Base-by-base conservation (phyloP, 2,113 vertebrate species). In the Fregetta grallaria region DNA sequence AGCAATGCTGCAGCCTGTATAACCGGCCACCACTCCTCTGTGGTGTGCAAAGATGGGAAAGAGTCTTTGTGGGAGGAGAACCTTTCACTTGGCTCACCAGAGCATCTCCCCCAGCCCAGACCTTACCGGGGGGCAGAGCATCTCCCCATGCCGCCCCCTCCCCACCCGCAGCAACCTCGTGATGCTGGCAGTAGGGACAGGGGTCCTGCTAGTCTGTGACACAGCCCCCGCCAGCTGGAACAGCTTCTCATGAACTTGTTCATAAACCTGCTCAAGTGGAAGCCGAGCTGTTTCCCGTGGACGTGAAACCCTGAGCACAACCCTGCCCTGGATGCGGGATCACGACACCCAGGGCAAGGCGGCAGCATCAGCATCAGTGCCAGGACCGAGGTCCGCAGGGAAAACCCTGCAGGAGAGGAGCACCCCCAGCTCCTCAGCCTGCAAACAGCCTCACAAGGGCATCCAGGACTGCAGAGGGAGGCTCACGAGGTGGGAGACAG, bases 41-140 rank as follows among this genome's bases (percentile, higher is more conserved):
- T 0, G 0, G 4, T 26, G 7, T 29, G 9, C 32, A 38, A 18
- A 42, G 55, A 15, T 1, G 3, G 49, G 19, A 34, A 55, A 80
- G 13, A 53, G 40, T 52, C 58, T n/a, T 3, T 14, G 53, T 30
- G 47, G 19, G 42, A 66, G 42, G 9, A 91, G 27, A 73, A 13
- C 15, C 25, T n/a, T 56, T 26, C n/a, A 20, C 25, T 36, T 9
- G 29, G 66, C 74, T 78, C 55, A n/a, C 6, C 50, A 79, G 47
- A 88, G 44, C 53, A 82, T 59, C 59, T 58, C 23, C 18, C 30
- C 21, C n/a, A 55, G 27, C 40, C 38, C 80, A 79, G 67, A 17
- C 42, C 63, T 59, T 75, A 29, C n/a, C 14, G 17, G 50, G 40
- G 32, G 9, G 30, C 63, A 83, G 45, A 93, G 56, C 80, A 78